phyloP scores from a whole-genome alignment of 2,113 vertebrate genomes.

The Tautogolabrus adspersus region DNA sequence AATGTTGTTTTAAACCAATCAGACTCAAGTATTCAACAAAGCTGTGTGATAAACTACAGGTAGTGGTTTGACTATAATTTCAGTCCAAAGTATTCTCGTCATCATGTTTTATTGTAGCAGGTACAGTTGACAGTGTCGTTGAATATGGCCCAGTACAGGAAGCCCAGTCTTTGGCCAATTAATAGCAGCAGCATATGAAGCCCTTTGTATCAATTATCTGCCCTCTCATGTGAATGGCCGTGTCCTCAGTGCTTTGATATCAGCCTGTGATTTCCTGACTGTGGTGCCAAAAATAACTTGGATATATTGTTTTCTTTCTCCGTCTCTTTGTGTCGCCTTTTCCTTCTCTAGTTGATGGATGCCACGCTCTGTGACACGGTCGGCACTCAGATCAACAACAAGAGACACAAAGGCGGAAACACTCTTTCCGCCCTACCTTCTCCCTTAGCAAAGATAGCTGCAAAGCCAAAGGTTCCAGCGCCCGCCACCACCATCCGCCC shows the following conservation, averaged over 20 bases:
- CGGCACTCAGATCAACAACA: constrained; percentile 74
- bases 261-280: background rate
- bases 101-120: too few species aligned
- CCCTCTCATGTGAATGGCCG: too few species aligned
- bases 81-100: too few species aligned
- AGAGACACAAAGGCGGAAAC: constrained; percentile 47
- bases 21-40: too few species aligned
- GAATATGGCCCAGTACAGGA: too few species aligned
- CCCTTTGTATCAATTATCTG: too few species aligned
- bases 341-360: constrained; percentile 81
- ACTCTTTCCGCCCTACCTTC: constrained; percentile 44
- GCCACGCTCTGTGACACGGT: constrained; percentile 80
- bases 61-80: too few species aligned
- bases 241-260: background rate
- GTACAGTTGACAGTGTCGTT: too few species aligned
- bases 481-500: constrained; percentile 44
- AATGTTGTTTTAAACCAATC: too few species aligned
- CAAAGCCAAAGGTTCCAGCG: constrained; percentile 59
- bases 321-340: background rate
- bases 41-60: too few species aligned
- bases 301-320: background rate
- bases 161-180: too few species aligned
- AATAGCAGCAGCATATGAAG: background rate
- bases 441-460: constrained; percentile 67
- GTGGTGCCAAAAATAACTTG: background rate